phyloP scores from a whole-genome alignment of 35 echinoderm and acorn worm genomes.

The Hemicentrotus pulcherrimus region DNA sequence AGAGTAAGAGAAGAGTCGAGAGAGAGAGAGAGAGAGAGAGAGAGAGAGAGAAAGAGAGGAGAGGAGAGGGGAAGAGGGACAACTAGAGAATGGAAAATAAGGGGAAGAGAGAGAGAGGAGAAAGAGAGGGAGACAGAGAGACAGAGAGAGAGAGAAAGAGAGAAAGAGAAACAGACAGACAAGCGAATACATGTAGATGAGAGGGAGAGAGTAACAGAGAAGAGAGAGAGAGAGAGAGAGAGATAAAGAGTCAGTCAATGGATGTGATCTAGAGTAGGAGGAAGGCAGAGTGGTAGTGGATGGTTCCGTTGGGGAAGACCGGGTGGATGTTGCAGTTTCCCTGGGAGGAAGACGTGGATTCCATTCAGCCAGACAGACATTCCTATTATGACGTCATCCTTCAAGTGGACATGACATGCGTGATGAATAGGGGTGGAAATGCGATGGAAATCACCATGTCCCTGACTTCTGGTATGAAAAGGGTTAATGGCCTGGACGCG shows the following conservation, averaged over 20 bases:
- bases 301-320: constrained; percentile 40
- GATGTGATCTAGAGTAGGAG: background rate
- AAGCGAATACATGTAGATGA: background rate
- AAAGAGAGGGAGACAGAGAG: background rate
- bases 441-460: background rate
- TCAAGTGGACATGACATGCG: background rate
- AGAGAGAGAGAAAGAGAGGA: background rate
- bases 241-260: background rate
- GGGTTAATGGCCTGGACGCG: background rate
- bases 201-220: background rate
- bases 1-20: background rate
- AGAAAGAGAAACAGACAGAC: background rate
- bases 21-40: no score
- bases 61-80: background rate
- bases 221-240: constrained; percentile 4
- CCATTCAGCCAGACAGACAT: background rate
- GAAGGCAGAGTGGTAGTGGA: constrained; percentile 36
- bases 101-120: background rate
- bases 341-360: background rate
- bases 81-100: background rate
- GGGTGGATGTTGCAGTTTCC: constrained; percentile 49
- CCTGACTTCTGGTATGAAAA: background rate
- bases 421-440: background rate
- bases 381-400: background rate
- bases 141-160: background rate